Conservation (phyloP, 1,140 invertebrate species). For the Cecropterus lyciades region DNA sequence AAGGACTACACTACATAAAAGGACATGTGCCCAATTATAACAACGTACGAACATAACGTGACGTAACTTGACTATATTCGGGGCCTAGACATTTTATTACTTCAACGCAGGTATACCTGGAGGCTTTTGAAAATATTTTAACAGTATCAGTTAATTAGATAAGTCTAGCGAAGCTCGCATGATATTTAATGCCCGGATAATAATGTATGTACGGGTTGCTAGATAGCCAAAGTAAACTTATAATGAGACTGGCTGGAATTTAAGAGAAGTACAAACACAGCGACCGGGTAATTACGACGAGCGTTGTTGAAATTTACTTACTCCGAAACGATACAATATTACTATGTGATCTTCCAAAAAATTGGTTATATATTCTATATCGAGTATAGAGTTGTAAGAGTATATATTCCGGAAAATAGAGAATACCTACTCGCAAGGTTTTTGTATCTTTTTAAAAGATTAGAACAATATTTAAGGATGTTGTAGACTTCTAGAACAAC, state of each 20-base stretch:
- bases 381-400: no score
- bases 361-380: background rate
- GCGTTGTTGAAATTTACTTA: background rate
- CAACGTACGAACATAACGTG: no score
- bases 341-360: background rate
- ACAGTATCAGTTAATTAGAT: background rate
- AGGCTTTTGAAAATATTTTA: background rate
- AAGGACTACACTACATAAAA: no score
- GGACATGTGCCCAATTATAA: no score
- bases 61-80: no score
- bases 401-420: background rate
- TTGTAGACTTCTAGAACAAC: no score
- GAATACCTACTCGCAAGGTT: no score
- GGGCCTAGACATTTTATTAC: background rate
- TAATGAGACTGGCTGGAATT: background rate
- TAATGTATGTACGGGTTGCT: background rate
- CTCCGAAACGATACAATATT: background rate
- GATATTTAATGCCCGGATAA: background rate
- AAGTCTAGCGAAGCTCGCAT: background rate
- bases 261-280: background rate
- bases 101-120: background rate
- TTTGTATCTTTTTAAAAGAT: no score
- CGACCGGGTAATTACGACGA: background rate
- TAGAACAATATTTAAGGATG: no score
- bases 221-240: slow-evolving; percentile 1